Percentiles rank a stretch among this genome's conserved stretches.
phyloP scores from a whole-genome alignment of 2,113 vertebrate species.

The Hippoglossus stenolepis region DNA sequence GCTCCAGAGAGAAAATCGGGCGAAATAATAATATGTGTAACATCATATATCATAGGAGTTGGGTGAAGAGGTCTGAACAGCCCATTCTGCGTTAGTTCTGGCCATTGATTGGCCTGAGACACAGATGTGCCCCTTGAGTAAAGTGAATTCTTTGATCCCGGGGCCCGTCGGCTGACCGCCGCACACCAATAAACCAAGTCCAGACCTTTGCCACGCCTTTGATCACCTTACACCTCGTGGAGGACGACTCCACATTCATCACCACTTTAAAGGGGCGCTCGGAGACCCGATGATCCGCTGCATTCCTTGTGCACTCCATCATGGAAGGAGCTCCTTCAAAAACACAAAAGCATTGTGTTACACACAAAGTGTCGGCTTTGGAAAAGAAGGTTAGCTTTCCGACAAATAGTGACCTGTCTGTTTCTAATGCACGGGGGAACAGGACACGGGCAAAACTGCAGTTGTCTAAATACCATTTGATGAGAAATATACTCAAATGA shows the following conservation, averaged over 20 bases:
- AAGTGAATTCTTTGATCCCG: conserved; percentile 58
- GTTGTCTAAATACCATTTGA: not conserved
- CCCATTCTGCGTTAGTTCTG: conserved; percentile 55
- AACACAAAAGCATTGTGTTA: not conserved
- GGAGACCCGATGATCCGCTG: conserved; percentile 26
- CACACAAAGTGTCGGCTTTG: conserved; percentile 3
- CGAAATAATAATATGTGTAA: not conserved
- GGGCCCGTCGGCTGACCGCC: conserved; percentile 36
- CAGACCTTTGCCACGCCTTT: conserved; percentile 70
- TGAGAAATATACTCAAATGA: not conserved
- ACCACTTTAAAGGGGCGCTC: conserved; percentile 46
- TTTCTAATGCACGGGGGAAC: not conserved
- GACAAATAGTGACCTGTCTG: not conserved
- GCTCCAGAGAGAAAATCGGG: not conserved
- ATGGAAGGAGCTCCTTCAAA: conserved; percentile 1
- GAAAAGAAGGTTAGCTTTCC: not conserved
- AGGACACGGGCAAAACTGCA: no score
- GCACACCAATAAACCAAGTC: conserved; percentile 53
- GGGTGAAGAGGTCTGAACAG: not conserved
- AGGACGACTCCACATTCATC: conserved; percentile 55
- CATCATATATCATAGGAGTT: not conserved
- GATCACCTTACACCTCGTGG: conserved; percentile 60
- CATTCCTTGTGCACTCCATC: conserved; percentile 54
- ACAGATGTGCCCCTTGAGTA: conserved; percentile 49
- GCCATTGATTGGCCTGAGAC: conserved; percentile 16